These are phyloP conservation scores for Myotis vivesi DNA, from an alignment of 2,797 vertebrate species.

Conservation along the genomic window DNA sequence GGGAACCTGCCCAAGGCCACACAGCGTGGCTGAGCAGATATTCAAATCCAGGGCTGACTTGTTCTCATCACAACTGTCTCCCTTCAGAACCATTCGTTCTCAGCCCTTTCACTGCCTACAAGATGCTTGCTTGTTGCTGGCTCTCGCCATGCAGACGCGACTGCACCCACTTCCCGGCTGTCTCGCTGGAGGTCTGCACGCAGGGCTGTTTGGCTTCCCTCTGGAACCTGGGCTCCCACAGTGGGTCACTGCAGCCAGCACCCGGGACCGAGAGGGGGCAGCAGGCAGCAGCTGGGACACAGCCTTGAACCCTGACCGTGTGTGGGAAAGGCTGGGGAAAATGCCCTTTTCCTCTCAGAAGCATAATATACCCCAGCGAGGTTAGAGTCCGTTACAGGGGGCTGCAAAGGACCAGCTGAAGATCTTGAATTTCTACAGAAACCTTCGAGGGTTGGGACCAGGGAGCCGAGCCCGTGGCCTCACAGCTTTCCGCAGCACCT, in stretches of 20 bases:
- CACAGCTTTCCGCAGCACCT: not conserved
- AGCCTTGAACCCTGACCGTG: not conserved
- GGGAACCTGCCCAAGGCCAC: not conserved
- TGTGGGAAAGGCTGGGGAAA: not conserved
- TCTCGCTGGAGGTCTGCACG: not conserved
- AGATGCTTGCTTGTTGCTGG: not conserved
- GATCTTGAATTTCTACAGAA: not conserved
- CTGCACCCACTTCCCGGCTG: not conserved
- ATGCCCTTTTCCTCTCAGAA: too few species aligned
- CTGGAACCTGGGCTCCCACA: not conserved
- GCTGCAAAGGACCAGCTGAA: not conserved
- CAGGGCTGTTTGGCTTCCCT: not conserved
- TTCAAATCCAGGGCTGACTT: not conserved
- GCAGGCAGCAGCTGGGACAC: not conserved
- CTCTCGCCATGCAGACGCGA: not conserved
- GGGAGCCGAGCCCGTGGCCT: not conserved
- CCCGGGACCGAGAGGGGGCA: too few species aligned
- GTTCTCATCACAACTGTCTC: not conserved
- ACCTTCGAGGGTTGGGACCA: not conserved
- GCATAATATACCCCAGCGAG: not conserved
- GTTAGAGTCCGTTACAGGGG: not conserved
- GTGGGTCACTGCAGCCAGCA: not conserved
- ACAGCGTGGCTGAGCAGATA: not conserved
- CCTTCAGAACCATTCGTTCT: not conserved
- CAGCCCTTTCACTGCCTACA: not conserved